Percentiles rank a stretch among this genome's conserved stretches.
These are phyloP conservation scores for Lagodon rhomboides DNA, from an alignment of 2,797 vertebrate genomes.

Conservation along the genomic window DNA sequence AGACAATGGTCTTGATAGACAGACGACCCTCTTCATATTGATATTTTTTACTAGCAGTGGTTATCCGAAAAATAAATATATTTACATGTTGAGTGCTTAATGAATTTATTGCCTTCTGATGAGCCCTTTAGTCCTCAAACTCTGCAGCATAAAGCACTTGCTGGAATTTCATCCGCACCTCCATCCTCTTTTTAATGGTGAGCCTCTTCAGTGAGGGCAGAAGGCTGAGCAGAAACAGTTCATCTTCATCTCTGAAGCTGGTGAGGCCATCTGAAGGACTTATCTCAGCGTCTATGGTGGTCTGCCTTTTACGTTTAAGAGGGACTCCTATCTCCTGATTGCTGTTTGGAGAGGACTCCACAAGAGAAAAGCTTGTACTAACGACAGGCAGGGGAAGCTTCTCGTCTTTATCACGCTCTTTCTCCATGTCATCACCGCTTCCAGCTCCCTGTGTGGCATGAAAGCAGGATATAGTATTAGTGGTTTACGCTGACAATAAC, in stretches of 20 bases:
- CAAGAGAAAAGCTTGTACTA: slow-evolving; percentile 50
- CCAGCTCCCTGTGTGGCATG: slow-evolving; percentile 43
- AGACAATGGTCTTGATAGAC: not conserved
- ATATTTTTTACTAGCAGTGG: not conserved
- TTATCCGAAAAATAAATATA: slow-evolving; percentile 45
- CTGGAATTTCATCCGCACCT: slow-evolving; percentile 79
- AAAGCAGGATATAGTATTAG: not conserved
- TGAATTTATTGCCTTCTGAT: not conserved
- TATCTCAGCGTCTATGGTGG: slow-evolving; percentile 47
- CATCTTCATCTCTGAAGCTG: slow-evolving; percentile 72
- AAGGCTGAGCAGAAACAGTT: slow-evolving; percentile 78
- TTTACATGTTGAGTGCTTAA: slow-evolving; percentile 17
- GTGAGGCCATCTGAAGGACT: slow-evolving; percentile 44
- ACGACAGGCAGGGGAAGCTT: slow-evolving; percentile 49
- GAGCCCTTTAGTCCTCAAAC: slow-evolving; percentile 68
- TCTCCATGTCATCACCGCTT: slow-evolving; percentile 52
- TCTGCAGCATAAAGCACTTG: slow-evolving; percentile 77
- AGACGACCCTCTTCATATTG: not conserved
- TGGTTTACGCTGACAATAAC: not conserved
- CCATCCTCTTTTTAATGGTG: slow-evolving; percentile 72
- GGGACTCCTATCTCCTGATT: slow-evolving; percentile 45
- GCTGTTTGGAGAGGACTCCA: slow-evolving; percentile 42
- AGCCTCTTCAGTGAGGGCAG: slow-evolving; percentile 76
- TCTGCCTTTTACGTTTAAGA: slow-evolving; percentile 64
- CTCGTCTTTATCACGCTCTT: slow-evolving; percentile 52